These are phyloP conservation scores for Drosophila atripex DNA, from an alignment of 2,888 invertebrate genomes.

Conservation along the genomic window DNA sequence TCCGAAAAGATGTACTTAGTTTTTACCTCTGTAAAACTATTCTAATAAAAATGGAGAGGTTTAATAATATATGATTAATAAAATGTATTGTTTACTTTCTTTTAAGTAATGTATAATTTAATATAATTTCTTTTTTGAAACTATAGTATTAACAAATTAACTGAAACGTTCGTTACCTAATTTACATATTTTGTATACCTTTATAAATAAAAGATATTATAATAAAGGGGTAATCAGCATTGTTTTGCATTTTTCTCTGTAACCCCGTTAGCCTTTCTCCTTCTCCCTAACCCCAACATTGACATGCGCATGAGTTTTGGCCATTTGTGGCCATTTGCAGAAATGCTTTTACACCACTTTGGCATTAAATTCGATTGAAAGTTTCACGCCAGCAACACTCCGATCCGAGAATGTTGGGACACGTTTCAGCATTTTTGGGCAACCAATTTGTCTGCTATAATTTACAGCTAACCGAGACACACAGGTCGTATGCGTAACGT, in stretches of 20 bases:
- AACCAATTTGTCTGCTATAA: constrained; percentile 30
- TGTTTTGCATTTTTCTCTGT: not conserved
- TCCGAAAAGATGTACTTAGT: not conserved
- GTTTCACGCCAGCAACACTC: constrained; percentile 35
- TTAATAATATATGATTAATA: too few species aligned
- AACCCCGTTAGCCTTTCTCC: not conserved
- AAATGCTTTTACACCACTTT: constrained; percentile 54
- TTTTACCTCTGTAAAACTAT: not conserved
- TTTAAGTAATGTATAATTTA: too few species aligned
- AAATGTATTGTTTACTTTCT: too few species aligned
- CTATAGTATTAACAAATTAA: too few species aligned
- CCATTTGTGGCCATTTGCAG: constrained; percentile 48
- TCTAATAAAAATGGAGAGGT: too few species aligned
- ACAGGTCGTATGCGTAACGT: constrained; percentile 40
- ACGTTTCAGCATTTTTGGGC: constrained; percentile 12
- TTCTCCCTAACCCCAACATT: constrained; percentile 4
- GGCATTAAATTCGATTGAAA: constrained; percentile 40
- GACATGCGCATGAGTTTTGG: constrained; percentile 42
- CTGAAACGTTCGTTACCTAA: too few species aligned
- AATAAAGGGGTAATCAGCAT: not conserved
- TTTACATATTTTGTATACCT: too few species aligned
- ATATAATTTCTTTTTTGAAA: too few species aligned
- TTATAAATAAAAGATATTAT: too few species aligned
- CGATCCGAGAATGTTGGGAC: constrained; percentile 7
- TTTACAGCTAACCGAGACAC: constrained; percentile 28